These are phyloP conservation scores for Mus spretus DNA, from an alignment of 2,797 vertebrate species.

Conservation along the genomic window DNA sequence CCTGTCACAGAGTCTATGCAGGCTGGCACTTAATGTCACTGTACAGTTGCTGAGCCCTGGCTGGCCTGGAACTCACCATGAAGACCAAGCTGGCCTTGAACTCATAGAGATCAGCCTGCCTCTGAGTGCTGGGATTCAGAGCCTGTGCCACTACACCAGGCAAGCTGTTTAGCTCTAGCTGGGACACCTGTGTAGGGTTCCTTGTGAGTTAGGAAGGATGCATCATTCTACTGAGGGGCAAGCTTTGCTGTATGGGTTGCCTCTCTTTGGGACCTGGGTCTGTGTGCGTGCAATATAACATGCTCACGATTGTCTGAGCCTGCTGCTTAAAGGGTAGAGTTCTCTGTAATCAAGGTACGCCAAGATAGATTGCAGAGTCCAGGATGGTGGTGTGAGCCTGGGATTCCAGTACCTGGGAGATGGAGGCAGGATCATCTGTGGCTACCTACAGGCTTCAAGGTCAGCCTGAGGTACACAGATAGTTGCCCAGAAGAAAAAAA, in stretches of 20 bases:
- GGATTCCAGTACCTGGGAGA: neutral
- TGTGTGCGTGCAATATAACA: neutral
- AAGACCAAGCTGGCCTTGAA: neutral
- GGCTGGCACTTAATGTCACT: neutral
- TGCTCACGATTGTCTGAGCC: neutral
- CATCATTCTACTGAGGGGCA: neutral
- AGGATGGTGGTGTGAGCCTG: neutral
- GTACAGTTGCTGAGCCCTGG: neutral
- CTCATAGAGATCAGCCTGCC: neutral
- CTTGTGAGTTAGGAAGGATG: neutral
- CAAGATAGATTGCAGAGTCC: neutral
- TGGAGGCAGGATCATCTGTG: neutral
- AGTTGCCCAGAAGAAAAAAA: neutral
- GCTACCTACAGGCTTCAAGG: neutral
- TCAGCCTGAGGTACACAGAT: neutral
- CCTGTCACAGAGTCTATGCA: no score
- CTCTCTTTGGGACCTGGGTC: neutral
- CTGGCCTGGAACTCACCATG: neutral
- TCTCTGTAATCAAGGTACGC: neutral
- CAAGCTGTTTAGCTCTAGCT: neutral
- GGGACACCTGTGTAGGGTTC: neutral
- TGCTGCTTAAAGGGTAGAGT: neutral
- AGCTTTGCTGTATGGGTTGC: neutral
- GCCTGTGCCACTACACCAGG: neutral
- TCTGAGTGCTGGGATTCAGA: neutral